Percentiles rank a stretch among this genome's conserved stretches.
Evolutionary conservation across 2,113 vertebrate species (phyloP).

Genomic region (Eira barbara): DNA sequence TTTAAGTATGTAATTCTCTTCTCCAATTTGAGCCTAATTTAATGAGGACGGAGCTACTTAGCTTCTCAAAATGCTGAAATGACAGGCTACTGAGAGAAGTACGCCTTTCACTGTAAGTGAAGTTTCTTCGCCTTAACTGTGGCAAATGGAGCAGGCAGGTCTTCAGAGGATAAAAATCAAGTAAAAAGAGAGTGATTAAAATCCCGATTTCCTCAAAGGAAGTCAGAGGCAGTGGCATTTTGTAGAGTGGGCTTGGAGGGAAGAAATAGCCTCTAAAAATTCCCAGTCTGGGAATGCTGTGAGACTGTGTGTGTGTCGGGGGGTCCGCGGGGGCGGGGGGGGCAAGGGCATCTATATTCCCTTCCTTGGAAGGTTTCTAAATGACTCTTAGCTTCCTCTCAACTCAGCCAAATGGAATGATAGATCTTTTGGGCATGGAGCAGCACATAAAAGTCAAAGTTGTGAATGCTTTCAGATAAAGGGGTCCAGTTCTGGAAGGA

Average conservation of each 20-base stretch:
- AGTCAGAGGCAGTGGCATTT: constrained; percentile 26
- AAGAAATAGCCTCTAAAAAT: background rate
- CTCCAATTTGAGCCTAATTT: constrained; percentile 56
- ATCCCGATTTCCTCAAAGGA: background rate
- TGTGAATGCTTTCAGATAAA: background rate
- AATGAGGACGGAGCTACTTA: constrained; percentile 54
- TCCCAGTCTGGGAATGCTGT: background rate
- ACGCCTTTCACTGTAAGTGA: constrained; percentile 47
- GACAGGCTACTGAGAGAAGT: constrained; percentile 3
- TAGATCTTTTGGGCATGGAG: background rate
- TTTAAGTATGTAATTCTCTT: constrained; percentile 60
- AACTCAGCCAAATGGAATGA: background rate
- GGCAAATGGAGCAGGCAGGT: constrained; percentile 30
- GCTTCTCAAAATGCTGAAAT: constrained; percentile 42
- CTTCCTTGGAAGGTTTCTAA: background rate
- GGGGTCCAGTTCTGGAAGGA: background rate
- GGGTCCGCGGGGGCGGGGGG: accelerated
- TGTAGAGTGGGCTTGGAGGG: background rate
- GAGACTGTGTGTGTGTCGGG: background rate
- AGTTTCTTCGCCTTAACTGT: constrained; percentile 21
- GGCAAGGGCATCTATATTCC: background rate
- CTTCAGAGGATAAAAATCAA: constrained; percentile 52
- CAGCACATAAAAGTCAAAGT: background rate
- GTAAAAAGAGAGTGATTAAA: constrained; percentile 49
- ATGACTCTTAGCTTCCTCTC: background rate